phyloP scores from a whole-genome alignment of 2,113 vertebrate genomes.

The Serranochromis macrocephalus region DNA sequence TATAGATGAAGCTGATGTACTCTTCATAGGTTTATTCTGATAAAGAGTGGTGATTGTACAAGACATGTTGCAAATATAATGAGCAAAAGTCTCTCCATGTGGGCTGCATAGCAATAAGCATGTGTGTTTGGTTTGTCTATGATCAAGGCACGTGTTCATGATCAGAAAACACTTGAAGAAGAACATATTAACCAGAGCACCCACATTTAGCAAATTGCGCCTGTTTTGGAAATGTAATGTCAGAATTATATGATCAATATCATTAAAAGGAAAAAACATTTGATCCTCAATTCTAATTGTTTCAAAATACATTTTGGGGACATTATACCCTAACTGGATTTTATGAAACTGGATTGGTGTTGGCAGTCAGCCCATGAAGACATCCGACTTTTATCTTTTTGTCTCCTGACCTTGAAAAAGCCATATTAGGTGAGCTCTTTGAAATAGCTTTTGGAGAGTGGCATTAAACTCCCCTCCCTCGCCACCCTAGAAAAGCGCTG shows the following conservation, averaged over 20 bases:
- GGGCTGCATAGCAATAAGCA: neutral
- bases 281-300: neutral
- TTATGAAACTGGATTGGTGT: neutral
- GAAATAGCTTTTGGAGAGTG: slow-evolving; percentile 52
- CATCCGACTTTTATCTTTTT: neutral
- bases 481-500: neutral
- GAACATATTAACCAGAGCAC: neutral
- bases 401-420: slow-evolving; percentile 32
- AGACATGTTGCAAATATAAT: neutral
- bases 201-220: neutral
- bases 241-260: neutral
- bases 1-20: neutral
- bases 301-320: neutral
- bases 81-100: neutral
- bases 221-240: neutral
- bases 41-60: neutral
- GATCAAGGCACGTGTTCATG: neutral
- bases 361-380: neutral
- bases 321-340: neutral
- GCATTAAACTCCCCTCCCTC: slow-evolving; percentile 37
- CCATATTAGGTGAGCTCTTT: slow-evolving; percentile 32
- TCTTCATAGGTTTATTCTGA: neutral
- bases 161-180: neutral
- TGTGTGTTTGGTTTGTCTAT: neutral
- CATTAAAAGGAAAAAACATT: neutral